A percentile compares a stretch with the other conserved stretches of the same genome.
Evolutionary conservation across 2,113 vertebrate species (phyloP).

Genomic region (Gasterosteus nipponicus): DNA sequence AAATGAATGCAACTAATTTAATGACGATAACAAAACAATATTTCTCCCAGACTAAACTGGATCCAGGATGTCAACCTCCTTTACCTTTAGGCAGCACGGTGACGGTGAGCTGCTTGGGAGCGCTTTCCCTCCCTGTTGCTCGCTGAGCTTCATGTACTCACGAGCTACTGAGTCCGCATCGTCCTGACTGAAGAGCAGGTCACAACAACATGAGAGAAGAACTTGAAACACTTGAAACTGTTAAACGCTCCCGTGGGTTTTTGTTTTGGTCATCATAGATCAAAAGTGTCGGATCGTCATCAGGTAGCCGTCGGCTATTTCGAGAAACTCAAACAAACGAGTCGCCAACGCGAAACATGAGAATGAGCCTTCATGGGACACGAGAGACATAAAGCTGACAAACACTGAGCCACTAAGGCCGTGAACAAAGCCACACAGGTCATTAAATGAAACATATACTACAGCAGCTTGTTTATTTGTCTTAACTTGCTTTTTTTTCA

Average conservation of each 20-base stretch:
- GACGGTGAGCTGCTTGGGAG: slow-evolving; percentile 48
- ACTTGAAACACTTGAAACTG: not conserved
- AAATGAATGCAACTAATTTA: not conserved
- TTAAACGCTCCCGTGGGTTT: not conserved
- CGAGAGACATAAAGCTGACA: not conserved
- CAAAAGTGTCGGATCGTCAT: not conserved
- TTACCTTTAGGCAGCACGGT: slow-evolving; percentile 84
- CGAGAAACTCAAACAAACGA: not conserved
- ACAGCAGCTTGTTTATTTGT: not conserved
- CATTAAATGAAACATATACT: not conserved
- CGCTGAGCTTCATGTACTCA: slow-evolving; percentile 81
- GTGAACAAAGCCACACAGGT: not conserved
- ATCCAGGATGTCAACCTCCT: not conserved
- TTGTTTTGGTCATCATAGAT: not conserved
- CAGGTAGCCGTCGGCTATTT: not conserved
- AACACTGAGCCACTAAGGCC: no score
- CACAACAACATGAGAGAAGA: not conserved
- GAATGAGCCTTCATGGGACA: not conserved
- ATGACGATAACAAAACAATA: not conserved
- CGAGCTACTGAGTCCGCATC: slow-evolving; percentile 83
- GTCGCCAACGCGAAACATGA: not conserved
- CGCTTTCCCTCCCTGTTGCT: slow-evolving; percentile 65
- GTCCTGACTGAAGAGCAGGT: slow-evolving; percentile 77
- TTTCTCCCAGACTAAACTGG: not conserved
- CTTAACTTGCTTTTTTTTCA: no score